A percentile compares a stretch with the other conserved stretches of the same genome.
These are phyloP conservation scores for Cepaea hortensis DNA, from an alignment of 2,888 invertebrate species.

Conservation along the genomic window DNA sequence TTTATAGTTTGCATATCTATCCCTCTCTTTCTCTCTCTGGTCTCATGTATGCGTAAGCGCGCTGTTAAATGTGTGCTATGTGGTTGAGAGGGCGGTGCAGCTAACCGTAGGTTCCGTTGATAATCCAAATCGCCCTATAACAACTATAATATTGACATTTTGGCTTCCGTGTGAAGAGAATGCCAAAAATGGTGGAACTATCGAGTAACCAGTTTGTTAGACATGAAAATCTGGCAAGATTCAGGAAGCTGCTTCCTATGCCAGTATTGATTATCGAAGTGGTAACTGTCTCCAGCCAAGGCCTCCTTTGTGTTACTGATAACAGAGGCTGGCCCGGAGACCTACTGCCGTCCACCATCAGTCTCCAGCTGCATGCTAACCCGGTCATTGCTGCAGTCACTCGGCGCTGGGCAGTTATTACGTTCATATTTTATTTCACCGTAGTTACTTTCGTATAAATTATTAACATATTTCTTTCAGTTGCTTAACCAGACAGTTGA, in stretches of 20 bases:
- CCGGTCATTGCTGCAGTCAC: too few species aligned
- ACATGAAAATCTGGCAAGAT: conserved; percentile 27
- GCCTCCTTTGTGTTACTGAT: conserved; percentile 7
- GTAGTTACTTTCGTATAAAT: too few species aligned
- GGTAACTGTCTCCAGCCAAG: not conserved
- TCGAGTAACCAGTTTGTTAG: conserved; percentile 36
- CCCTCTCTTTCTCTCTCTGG: conserved; percentile 5
- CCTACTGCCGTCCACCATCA: not conserved
- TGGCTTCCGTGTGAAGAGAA: not conserved
- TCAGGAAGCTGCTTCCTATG: not conserved
- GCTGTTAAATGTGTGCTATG: too few species aligned
- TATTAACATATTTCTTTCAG: too few species aligned
- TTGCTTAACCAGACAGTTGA: too few species aligned
- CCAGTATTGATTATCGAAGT: conserved; percentile 14
- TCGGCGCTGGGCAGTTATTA: too few species aligned
- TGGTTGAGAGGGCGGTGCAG: too few species aligned
- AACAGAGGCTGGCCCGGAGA: not conserved
- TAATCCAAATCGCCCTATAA: not conserved
- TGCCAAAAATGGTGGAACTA: conserved; percentile 3
- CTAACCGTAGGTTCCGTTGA: not conserved
- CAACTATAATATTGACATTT: not conserved
- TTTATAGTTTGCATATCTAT: not conserved
- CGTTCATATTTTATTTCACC: too few species aligned
- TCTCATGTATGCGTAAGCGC: too few species aligned
- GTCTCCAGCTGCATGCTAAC: too few species aligned